These are phyloP conservation scores for Temnothorax rugatulus DNA, from an alignment of 2,888 invertebrate genomes.

Conservation along the genomic window DNA sequence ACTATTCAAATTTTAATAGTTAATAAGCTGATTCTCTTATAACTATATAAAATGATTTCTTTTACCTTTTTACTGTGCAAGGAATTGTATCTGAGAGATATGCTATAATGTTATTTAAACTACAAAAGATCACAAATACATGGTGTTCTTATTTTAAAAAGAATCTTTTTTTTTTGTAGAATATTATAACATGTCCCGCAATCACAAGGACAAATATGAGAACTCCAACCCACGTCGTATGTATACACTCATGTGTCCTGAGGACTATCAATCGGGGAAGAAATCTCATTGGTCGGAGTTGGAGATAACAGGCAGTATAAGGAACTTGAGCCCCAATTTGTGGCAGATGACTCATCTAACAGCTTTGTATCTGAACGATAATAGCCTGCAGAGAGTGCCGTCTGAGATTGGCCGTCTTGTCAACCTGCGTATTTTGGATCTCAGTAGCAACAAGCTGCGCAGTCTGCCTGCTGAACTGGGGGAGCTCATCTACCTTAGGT, in stretches of 20 bases:
- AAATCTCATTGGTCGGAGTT: slow-evolving; percentile 97
- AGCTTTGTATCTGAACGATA: slow-evolving; percentile 98
- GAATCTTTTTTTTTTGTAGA: slow-evolving; percentile 73
- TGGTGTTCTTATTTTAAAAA: slow-evolving; percentile 4
- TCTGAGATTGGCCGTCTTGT: slow-evolving; percentile 95
- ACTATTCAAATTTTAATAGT: background rate
- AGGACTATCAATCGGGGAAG: slow-evolving; percentile 96
- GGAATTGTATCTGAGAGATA: slow-evolving; percentile 1
- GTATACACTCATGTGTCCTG: slow-evolving; percentile 96
- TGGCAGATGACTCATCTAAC: slow-evolving; percentile 97
- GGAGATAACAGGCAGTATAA: slow-evolving; percentile 97
- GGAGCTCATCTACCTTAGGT: slow-evolving; percentile 97
- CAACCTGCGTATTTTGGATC: slow-evolving; percentile 95
- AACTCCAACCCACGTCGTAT: slow-evolving; percentile 92
- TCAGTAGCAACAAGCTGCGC: slow-evolving; percentile 97
- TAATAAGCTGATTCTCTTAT: background rate
- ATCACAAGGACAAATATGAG: slow-evolving; percentile 96
- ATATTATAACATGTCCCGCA: slow-evolving; percentile 87
- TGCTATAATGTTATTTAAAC: slow-evolving; percentile 35
- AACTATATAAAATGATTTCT: background rate
- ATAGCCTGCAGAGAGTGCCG: slow-evolving; percentile 96
- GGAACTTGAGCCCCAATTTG: slow-evolving; percentile 96
- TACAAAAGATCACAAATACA: background rate
- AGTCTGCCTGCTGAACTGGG: slow-evolving; percentile 98
- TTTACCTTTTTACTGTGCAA: background rate